Base-by-base conservation (phyloP, 2,797 vertebrate species). In the Coilia nasus region DNA sequence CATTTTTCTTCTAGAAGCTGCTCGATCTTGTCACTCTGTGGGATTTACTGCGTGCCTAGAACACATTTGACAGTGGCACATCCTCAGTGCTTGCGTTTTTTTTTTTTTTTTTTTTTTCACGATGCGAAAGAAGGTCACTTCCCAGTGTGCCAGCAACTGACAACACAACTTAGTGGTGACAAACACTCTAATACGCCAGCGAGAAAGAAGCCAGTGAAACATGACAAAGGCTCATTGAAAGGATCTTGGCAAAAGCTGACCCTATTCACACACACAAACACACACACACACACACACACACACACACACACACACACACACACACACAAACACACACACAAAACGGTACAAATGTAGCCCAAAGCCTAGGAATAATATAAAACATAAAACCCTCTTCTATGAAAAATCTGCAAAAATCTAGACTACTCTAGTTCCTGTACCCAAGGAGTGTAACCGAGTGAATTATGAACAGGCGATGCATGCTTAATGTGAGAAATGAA, bases 271-370 rank as follows among this genome's bases (percentile, higher is more conserved):
- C 71, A 81, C 15, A 23, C 82, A 83, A 59, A 11, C 41, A 25
- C 56, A 71, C 46, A 84, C 84, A 86, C 85, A 82, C 83, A 81
- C 46, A 83, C 21, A 81, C 75, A 60, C 35, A 82, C 82, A 67
- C 83, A 62, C 80, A 84, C 23, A 81, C n/a, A 83, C 41, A 21
- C 31, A 81, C n/a, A 57, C 19, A 25, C 41, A 35, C 31, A 50
- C 11, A 50, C 23, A 23, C 23, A 25, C 47, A 50, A n/a, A 82
- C n/a, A 41, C 4, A 41, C 19, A 46, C 44, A 47, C 28, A 78
- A 21, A 28, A 35, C 64, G 44, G 71, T 35, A 78, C 71, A 78
- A 78, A 31, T 44, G 31, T 21, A 78, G 71, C 71, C 71, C 19
- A 44, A 44, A 78, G 71, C 71, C 71, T 44, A 44, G 19, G 21